Evolutionary conservation across 2,888 invertebrate genomes (phyloP), one percentile per base, ranked within the genome.

Genomic region (Monopis laevigella): DNA sequence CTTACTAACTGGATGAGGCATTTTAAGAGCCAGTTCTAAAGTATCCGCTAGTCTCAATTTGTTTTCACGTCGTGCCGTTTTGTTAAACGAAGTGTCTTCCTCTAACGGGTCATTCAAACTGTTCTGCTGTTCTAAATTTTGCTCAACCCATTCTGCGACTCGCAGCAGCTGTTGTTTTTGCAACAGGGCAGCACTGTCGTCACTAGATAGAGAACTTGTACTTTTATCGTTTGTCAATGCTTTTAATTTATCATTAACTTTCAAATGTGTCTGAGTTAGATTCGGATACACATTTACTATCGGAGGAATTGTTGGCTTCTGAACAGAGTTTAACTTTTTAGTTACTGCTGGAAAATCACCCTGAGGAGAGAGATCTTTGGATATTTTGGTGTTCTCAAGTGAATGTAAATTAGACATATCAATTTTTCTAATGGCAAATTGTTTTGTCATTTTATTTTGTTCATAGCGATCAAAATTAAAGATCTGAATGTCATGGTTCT

Each of bases 101-200:
- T 77, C 78, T 16, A 74, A 46, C 2, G 71, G 75, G 49, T 78
- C 78, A 26, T 71, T 74, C 40, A 67, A 67, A 49, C 62, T 80
- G 40, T 75, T 80, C 45, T 78, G 81, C 45, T 75, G 81, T 44
- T 80, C 82, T 56, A 84, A 61, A 52, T 86, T 88, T 50, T 84
- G 86, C 59, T 88, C 86, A 13, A 91, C 88, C 90, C 90, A 90
- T 52, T 91, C 89, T 0, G 89, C 90, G 8, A 91, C 90, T 50
- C 88, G 75, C 13, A 86, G 84, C 47, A 88, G 56, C 46, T 88
- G 88, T 46, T 86, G 86, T 16, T 86, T 83, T 41, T 86, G 82
- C 42, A 86, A 51, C 48, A 85, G 52, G 2, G 84, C 84, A 24
- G 82, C 81, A 47, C 82, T 82, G 41, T 82, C 82, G 40, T 82